Conservation (phyloP, 2,888 invertebrate species). For the Leucozona laternaria region DNA sequence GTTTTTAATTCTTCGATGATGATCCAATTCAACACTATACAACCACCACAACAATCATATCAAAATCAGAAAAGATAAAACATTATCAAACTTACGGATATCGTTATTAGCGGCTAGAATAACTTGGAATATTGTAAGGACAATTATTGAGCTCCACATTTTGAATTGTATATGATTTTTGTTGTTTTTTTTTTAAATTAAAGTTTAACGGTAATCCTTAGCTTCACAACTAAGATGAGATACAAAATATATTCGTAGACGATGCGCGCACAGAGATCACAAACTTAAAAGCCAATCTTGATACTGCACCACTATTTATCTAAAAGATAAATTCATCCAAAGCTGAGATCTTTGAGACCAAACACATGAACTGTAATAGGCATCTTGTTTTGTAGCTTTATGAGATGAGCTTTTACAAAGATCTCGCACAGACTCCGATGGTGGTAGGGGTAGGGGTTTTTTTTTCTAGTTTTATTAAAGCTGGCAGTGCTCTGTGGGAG, state of each 20-base stretch:
- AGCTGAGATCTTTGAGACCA: conserved; percentile 22
- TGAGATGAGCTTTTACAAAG: conserved; percentile 51
- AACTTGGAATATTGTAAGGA: conserved; percentile 77
- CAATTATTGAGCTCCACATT: conserved; percentile 78
- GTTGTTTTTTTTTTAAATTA: conserved; percentile 38
- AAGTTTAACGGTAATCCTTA: conserved; percentile 50
- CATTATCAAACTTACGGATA: conserved; percentile 78
- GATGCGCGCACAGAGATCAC: conserved; percentile 74
- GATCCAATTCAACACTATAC: conserved; percentile 18
- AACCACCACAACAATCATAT: not conserved
- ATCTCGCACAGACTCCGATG: conserved; percentile 6
- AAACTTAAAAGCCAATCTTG: conserved; percentile 77
- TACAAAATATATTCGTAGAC: conserved; percentile 60
- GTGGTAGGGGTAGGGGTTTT: not conserved
- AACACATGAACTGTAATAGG: conserved; percentile 14
- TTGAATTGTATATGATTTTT: conserved; percentile 62
- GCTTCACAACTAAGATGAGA: conserved; percentile 62
- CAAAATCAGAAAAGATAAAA: not conserved
- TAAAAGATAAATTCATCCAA: conserved; percentile 66
- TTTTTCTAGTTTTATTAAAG: conserved; percentile 2
- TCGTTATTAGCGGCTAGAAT: conserved; percentile 77
- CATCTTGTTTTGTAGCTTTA: conserved; percentile 42
- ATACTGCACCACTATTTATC: conserved; percentile 73
- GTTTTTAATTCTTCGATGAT: conserved; percentile 50
- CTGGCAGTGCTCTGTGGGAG: conserved; percentile 17